Conservation (phyloP, 2,797 vertebrate species). For the Phoxinus dragarum region DNA sequence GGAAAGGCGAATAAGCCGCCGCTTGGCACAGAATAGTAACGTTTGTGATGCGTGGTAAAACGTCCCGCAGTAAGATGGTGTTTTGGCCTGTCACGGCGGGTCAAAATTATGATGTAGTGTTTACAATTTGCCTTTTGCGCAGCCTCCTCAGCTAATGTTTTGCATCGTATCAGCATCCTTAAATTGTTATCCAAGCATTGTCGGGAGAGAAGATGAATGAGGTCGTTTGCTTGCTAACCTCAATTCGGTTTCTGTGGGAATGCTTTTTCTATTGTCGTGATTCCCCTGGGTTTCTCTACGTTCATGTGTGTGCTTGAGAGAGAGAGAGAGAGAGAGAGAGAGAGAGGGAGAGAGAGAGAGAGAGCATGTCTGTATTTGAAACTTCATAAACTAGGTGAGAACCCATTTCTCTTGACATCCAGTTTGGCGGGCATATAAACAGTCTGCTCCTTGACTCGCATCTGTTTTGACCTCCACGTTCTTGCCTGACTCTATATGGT, state of each 20-base stretch:
- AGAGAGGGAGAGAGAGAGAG: background rate
- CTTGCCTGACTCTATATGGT: slow-evolving; percentile 20
- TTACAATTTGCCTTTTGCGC: background rate
- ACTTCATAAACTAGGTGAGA: slow-evolving; percentile 30
- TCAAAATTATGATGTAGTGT: slow-evolving; percentile 36
- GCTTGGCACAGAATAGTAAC: background rate
- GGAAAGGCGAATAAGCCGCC: background rate
- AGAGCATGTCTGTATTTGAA: background rate
- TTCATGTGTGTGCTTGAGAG: background rate
- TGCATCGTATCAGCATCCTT: slow-evolving; percentile 30
- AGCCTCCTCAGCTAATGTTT: slow-evolving; percentile 11
- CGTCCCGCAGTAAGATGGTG: background rate
- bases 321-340: background rate
- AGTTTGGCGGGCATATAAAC: slow-evolving; percentile 23
- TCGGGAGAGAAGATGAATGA: slow-evolving; percentile 42
- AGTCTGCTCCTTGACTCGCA: background rate
- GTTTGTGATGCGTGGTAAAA: background rate
- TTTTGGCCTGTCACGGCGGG: background rate
- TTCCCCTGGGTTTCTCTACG: background rate
- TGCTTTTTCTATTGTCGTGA: slow-evolving; percentile 25
- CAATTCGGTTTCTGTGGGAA: slow-evolving; percentile 17
- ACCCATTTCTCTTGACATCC: slow-evolving; percentile 4
- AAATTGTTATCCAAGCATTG: slow-evolving; percentile 28
- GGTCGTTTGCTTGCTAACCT: slow-evolving; percentile 42
- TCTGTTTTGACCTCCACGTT: background rate